Percentiles rank a stretch among this genome's conserved stretches.
Conservation (phyloP, 2,797 vertebrate genomes). For the Acrocephalus scirpaceus region DNA sequence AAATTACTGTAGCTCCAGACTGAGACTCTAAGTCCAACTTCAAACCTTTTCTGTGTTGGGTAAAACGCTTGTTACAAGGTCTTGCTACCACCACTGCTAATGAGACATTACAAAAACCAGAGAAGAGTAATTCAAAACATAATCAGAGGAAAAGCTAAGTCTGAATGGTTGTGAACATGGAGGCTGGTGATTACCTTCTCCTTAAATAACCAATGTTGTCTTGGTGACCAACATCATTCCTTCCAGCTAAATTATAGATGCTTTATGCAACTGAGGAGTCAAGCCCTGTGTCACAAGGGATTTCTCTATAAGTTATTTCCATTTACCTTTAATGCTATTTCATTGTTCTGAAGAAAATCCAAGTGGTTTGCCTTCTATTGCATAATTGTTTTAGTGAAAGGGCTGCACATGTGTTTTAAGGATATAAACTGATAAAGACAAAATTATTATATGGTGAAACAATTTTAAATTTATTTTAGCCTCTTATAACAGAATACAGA, state of each 20-base stretch:
- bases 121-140: not conserved
- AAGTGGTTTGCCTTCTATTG: not conserved
- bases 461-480: slow-evolving; percentile 1
- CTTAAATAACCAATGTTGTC: slow-evolving; percentile 21
- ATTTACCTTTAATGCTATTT: slow-evolving; percentile 17
- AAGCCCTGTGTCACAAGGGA: not conserved
- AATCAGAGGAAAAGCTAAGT: not conserved
- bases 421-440: slow-evolving; percentile 4
- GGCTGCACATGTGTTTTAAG: not conserved
- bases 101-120: not conserved
- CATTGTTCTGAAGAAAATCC: slow-evolving; percentile 1
- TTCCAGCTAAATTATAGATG: slow-evolving; percentile 3
- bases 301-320: not conserved
- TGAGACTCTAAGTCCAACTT: not conserved
- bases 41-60: not conserved
- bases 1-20: not conserved
- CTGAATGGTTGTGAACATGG: not conserved
- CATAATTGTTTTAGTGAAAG: not conserved
- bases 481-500: slow-evolving; percentile 8
- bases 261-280: not conserved
- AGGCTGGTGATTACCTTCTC: not conserved
- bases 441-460: not conserved
- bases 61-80: not conserved
- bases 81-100: not conserved
- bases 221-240: slow-evolving; percentile 6